Base-by-base conservation (phyloP, 2,113 vertebrate genomes). In the Gallinago media region DNA sequence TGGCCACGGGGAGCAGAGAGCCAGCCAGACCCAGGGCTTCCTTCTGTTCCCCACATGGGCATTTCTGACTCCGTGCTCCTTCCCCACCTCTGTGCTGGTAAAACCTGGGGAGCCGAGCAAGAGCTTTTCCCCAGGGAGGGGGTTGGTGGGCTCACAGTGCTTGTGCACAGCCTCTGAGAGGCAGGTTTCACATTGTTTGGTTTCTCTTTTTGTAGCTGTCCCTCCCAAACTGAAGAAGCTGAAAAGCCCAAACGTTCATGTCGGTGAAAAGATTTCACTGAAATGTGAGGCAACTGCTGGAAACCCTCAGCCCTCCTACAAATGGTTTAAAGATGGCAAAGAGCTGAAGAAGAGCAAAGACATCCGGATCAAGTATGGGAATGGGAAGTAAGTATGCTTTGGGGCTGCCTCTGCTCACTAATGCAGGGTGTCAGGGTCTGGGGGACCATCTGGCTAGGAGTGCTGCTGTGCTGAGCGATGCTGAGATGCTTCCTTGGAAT, bases 241-340 rank as follows among this genome's bases (percentile, higher is more conserved):
- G 98, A 99, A 96, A 97, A 99, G 98, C 96, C 98, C 98, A 82
- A 98, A 98, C 0, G 99, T 99, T 96, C 98, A 98, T 2, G 99
- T 99, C 52, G 99, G 99, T 71, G 98, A 98, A 92, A 99, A 97
- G 97, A 98, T 99, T 82, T 98, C 97, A 3, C 97, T 99, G 91
- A 99, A 99, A 97, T 99, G 99, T 15, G 99, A 99, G 98, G 99
- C 99, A 1, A 97, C 96, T 15, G 98, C 98, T 6, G 99, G 99
- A 54, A 98, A 98, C 97, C 98, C 99, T 90, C 94, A 96, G 92
- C 99, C 98, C 2, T 98, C 98, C 97, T 99, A 99, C 98, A 99
- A 97, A 54, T 99, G 99, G 99, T 99, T 99, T 98, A 99, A 99
- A 98, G 99, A 99, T 11, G 99, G 99, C 96, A 99, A 97, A 96